Conservation (phyloP, 1,140 invertebrate species). For the Caerostris darwini region DNA sequence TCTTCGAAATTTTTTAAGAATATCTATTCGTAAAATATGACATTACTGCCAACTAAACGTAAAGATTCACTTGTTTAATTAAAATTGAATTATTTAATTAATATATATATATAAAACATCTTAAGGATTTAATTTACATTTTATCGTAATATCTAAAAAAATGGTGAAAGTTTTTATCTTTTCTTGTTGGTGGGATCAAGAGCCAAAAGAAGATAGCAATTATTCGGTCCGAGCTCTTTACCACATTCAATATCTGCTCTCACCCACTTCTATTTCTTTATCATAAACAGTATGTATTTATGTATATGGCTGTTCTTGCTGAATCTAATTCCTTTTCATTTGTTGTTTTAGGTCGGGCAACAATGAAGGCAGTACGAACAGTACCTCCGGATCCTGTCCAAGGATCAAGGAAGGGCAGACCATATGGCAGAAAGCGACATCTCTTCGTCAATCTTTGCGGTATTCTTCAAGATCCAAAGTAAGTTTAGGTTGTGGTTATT, state of each 20-base stretch:
- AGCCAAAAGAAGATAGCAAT: background rate
- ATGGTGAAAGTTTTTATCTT: background rate
- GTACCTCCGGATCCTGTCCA: background rate
- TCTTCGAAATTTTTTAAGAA: too few species aligned
- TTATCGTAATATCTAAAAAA: background rate
- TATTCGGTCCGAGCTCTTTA: background rate
- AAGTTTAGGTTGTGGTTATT: background rate
- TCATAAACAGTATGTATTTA: background rate
- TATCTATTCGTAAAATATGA: too few species aligned
- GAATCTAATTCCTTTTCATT: background rate
- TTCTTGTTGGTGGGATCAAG: background rate
- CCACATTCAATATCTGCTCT: background rate
- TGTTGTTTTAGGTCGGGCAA: conserved; percentile 57
- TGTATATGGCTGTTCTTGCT: background rate
- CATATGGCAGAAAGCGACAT: conserved; percentile 77
- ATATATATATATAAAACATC: background rate
- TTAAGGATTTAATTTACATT: background rate
- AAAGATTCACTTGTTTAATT: too few species aligned
- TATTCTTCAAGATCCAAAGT: conserved; percentile 73
- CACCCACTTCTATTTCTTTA: background rate
- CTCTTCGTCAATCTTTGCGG: conserved; percentile 65
- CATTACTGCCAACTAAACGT: too few species aligned
- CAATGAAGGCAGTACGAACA: conserved; percentile 30
- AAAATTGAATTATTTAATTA: too few species aligned
- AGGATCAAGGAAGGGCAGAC: conserved; percentile 60